Evolutionary conservation across 2,113 vertebrate species (phyloP).

Genomic region (Ancistrus triradiatus): DNA sequence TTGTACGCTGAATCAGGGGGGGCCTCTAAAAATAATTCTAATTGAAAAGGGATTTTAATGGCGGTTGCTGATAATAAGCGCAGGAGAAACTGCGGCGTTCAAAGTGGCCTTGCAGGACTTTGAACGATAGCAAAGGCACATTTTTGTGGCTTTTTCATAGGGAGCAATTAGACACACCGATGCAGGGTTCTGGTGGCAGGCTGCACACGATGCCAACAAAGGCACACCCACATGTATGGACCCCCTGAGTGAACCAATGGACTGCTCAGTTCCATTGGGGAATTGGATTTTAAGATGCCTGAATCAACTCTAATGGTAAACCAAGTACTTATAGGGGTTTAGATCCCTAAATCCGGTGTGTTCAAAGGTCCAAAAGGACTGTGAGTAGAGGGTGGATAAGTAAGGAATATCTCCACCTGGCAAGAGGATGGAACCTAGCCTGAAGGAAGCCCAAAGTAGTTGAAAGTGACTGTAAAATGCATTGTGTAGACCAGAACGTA

Average conservation of each 20-base stretch:
- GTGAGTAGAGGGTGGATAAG: too few relatives aligned
- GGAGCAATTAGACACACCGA: constrained; percentile 36
- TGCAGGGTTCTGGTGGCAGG: constrained; percentile 6
- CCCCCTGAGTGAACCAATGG: not conserved
- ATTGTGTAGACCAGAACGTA: too few relatives aligned
- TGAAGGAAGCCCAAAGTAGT: too few relatives aligned
- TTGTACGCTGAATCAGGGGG: constrained; percentile 49
- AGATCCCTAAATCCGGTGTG: too few relatives aligned
- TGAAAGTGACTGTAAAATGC: too few relatives aligned
- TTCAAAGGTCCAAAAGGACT: too few relatives aligned
- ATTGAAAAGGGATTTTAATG: constrained; percentile 51
- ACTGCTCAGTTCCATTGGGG: too few relatives aligned
- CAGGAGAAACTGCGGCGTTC: constrained; percentile 35
- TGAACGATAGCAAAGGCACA: constrained; percentile 37
- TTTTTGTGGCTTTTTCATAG: constrained; percentile 34
- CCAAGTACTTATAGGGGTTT: too few relatives aligned
- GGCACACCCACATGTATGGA: not conserved
- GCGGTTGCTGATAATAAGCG: constrained; percentile 44
- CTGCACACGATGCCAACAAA: not conserved
- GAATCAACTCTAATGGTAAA: too few relatives aligned
- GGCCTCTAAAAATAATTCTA: constrained; percentile 52
- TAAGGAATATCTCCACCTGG: too few relatives aligned
- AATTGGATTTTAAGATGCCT: too few relatives aligned
- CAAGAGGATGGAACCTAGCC: too few relatives aligned
- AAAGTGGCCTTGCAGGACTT: constrained; percentile 45